These are phyloP conservation scores for Actinernus sp. DNA, from an alignment of 92 coral and sea anemone genomes.

Conservation along the genomic window DNA sequence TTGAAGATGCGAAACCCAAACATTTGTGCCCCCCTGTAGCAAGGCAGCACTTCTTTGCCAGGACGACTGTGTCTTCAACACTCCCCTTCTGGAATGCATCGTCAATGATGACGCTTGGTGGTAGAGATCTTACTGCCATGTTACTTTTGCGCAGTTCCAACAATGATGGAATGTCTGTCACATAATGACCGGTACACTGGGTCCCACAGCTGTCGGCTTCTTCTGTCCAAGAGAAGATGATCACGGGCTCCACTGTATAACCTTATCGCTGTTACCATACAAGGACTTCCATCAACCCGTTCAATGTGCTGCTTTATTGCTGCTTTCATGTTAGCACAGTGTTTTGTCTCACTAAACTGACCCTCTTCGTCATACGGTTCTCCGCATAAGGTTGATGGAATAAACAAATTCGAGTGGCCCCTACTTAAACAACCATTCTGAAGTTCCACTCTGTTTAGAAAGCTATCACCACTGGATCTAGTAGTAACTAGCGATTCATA, in stretches of 20 bases:
- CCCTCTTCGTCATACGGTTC: conserved; percentile 54
- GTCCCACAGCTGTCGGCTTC: conserved; percentile 49
- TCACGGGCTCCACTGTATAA: conserved; percentile 49
- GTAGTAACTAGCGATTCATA: conserved; percentile 25
- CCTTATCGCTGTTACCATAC: conserved; percentile 45
- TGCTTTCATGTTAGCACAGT: conserved; percentile 51
- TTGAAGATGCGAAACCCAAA: too few species aligned
- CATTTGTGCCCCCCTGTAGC: too few species aligned
- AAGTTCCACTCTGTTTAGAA: conserved; percentile 52
- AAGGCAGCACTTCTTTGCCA: too few species aligned
- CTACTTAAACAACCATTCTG: conserved; percentile 57
- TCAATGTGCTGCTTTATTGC: conserved; percentile 51
- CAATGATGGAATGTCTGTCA: conserved; percentile 57
- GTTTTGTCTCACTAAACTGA: conserved; percentile 46
- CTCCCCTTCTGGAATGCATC: conserved; percentile 45
- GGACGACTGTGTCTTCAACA: conserved; percentile 8
- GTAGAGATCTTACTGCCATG: conserved; percentile 39
- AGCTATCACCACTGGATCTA: conserved; percentile 67
- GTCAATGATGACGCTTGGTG: conserved; percentile 54
- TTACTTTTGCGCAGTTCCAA: conserved; percentile 60
- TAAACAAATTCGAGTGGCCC: conserved; percentile 57
- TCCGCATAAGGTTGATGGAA: conserved; percentile 65
- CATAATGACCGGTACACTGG: conserved; percentile 65
- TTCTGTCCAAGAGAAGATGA: conserved; percentile 61
- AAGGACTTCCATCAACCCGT: conserved; percentile 54